phyloP scores from a whole-genome alignment of 2,113 vertebrate genomes.

The Fukomys damarensis region DNA sequence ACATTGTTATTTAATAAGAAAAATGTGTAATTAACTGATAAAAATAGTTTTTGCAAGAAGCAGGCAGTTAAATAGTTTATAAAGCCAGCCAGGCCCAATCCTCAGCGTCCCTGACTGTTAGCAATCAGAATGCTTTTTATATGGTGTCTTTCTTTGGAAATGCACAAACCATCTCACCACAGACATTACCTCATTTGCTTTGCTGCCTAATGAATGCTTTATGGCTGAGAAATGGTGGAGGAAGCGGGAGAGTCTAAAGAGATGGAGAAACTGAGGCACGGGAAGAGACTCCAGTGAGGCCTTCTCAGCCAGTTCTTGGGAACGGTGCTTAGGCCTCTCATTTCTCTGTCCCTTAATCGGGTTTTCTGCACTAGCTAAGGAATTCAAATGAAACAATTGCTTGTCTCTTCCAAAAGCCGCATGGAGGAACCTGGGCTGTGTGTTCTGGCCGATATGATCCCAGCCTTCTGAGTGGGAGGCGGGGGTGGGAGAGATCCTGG shows the following conservation, averaged over 20 bases:
- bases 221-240: slow-evolving; percentile 69
- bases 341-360: not conserved
- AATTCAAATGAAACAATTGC: slow-evolving; percentile 60
- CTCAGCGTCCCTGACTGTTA: slow-evolving; percentile 76
- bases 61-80: slow-evolving; percentile 76
- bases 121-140: slow-evolving; percentile 83
- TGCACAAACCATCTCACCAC: slow-evolving; percentile 72
- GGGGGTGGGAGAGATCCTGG: slow-evolving; percentile 71
- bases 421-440: slow-evolving; percentile 54
- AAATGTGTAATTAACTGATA: slow-evolving; percentile 83
- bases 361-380: slow-evolving; percentile 57
- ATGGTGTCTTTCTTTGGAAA: slow-evolving; percentile 84
- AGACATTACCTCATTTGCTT: slow-evolving; percentile 84
- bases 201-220: slow-evolving; percentile 76
- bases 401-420: slow-evolving; percentile 56
- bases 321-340: not conserved
- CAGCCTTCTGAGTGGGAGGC: slow-evolving; percentile 53
- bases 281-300: accelerated
- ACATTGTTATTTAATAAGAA: slow-evolving; percentile 82
- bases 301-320: not conserved
- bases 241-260: slow-evolving; percentile 22
- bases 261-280: slow-evolving; percentile 76
- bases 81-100: slow-evolving; percentile 80
- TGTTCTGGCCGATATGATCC: slow-evolving; percentile 63
- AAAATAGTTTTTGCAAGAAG: slow-evolving; percentile 86